Evolutionary conservation across 2,888 invertebrate genomes (phyloP), one percentile per base, ranked within the genome.

Genomic region (Noctuana brunneofusca): DNA sequence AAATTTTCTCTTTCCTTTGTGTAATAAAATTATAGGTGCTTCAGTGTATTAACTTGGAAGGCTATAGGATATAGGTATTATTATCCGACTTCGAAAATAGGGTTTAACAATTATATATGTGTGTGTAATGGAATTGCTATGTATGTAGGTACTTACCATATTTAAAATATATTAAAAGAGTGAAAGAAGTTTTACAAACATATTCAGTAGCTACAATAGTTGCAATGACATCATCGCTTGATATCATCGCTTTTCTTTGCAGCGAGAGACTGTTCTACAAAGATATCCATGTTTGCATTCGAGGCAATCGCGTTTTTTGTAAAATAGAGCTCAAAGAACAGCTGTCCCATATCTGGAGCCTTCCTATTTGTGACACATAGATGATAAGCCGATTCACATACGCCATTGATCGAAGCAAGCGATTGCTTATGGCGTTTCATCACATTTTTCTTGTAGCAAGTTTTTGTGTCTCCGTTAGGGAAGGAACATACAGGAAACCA

Each of bases 21-120:
- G 35, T 35, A 35, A 63, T 66, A 54, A 64, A 66, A 66, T 60
- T 63, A 63, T 35, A 54, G 35, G 24, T 46, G 46, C 24, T 32
- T 35, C 35, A n/a, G 27, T n/a, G 46, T 16, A 27, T 46, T n/a
- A n/a, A n/a, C n/a, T n/a, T n/a, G n/a, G n/a, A n/a, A n/a, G n/a
- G n/a, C n/a, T n/a, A n/a, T n/a, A n/a, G n/a, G n/a, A n/a, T n/a
- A n/a, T n/a, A n/a, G n/a, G n/a, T n/a, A n/a, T n/a, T n/a, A n/a
- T n/a, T n/a, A n/a, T n/a, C n/a, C n/a, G n/a, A n/a, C n/a, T n/a
- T n/a, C n/a, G n/a, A n/a, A n/a, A n/a, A n/a, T n/a, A n/a, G n/a
- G n/a, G n/a, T n/a, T n/a, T n/a, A n/a, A n/a, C n/a, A n/a, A n/a
- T n/a, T n/a, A n/a, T n/a, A n/a, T n/a, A n/a, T n/a, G n/a, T n/a